Evolutionary conservation across 2,888 invertebrate species (phyloP).

Genomic region (Luffia ferchaultella): DNA sequence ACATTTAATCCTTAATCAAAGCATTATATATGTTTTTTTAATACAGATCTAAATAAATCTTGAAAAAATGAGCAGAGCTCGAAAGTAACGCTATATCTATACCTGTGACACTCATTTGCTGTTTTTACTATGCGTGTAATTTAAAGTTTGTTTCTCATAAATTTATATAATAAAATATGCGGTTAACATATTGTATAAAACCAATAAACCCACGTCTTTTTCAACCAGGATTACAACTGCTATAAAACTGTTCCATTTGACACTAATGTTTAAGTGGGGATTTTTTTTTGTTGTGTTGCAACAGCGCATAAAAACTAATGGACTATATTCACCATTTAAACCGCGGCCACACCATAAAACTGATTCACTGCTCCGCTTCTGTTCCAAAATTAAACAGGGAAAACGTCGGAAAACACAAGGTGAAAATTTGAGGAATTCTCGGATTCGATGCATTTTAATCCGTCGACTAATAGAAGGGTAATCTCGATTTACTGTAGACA

Average conservation of each 20-base stretch:
- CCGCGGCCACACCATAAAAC: slow-evolving; percentile 32
- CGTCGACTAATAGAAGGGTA: too few relatives aligned
- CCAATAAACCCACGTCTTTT: neutral
- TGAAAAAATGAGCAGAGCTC: too few relatives aligned
- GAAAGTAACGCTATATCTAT: too few relatives aligned
- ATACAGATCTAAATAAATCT: too few relatives aligned
- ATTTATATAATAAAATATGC: too few relatives aligned
- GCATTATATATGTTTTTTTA: too few relatives aligned
- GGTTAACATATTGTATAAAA: too few relatives aligned
- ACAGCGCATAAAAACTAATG: slow-evolving; percentile 41
- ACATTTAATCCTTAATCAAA: too few relatives aligned
- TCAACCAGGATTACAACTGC: neutral
- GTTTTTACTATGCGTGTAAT: too few relatives aligned
- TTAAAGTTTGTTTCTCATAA: too few relatives aligned
- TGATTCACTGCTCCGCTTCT: slow-evolving; percentile 16
- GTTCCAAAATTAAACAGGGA: slow-evolving; percentile 10
- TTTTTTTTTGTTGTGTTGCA: neutral
- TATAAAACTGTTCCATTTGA: neutral
- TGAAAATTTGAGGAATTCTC: neutral
- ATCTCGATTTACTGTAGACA: too few relatives aligned
- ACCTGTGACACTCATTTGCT: too few relatives aligned
- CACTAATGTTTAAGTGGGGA: neutral
- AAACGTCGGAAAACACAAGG: neutral
- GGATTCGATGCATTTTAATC: neutral
- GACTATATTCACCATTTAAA: slow-evolving; percentile 30